Conservation (phyloP, 2,888 invertebrate genomes). For the Scelioninae gen. 1 region DNA sequence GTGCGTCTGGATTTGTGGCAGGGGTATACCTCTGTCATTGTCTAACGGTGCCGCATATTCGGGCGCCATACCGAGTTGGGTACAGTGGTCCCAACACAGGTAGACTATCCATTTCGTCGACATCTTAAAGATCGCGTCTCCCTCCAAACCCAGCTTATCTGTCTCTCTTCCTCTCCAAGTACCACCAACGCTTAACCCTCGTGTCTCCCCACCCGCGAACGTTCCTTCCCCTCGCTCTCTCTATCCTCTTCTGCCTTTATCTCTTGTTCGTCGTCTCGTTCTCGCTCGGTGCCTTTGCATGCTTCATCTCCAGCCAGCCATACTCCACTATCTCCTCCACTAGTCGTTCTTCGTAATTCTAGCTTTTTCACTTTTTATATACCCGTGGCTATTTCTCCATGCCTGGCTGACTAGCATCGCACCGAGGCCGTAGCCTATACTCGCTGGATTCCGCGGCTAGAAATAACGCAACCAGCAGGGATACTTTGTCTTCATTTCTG, state of each 20-base stretch:
- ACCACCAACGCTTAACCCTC: conserved; percentile 53
- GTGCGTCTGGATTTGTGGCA: too few species aligned
- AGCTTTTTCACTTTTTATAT: conserved; percentile 69
- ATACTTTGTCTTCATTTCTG: background rate
- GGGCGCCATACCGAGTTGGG: too few species aligned
- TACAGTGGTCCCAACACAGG: conserved; percentile 7
- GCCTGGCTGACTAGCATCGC: conserved; percentile 71
- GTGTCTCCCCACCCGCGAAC: conserved; percentile 55
- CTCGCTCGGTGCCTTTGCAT: conserved; percentile 59
- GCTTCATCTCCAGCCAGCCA: conserved; percentile 63
- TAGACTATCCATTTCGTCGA: conserved; percentile 37
- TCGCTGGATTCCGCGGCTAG: conserved; percentile 38
- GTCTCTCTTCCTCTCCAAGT: conserved; percentile 25
- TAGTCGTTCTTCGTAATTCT: conserved; percentile 49
- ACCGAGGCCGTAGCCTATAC: conserved; percentile 54
- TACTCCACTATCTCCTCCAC: conserved; percentile 56
- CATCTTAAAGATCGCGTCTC: conserved; percentile 65
- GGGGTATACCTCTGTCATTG: too few species aligned
- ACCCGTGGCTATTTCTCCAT: conserved; percentile 73
- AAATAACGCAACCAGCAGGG: conserved; percentile 8
- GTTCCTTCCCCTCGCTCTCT: conserved; percentile 50
- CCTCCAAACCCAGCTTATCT: conserved; percentile 33
- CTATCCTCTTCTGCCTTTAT: conserved; percentile 51
- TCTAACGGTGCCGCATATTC: too few species aligned
- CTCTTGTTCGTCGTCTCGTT: conserved; percentile 32